phyloP scores from a whole-genome alignment of 2,888 invertebrate species.

The Nephrotoma flavescens region DNA sequence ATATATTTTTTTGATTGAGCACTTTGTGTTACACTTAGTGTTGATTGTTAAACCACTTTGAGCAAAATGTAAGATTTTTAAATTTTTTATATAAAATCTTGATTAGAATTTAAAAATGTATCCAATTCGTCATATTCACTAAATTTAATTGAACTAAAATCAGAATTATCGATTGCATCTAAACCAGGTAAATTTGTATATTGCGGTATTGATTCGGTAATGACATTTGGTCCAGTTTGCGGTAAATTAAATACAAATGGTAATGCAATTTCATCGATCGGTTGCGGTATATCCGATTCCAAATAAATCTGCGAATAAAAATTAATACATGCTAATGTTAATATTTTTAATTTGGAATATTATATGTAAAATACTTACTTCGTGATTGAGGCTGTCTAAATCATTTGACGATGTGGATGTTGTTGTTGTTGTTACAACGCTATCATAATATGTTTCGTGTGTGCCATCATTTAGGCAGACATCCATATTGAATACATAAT shows the following conservation, averaged over 20 bases:
- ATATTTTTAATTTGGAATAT: background rate
- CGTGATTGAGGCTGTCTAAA: background rate
- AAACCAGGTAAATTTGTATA: conserved; percentile 3
- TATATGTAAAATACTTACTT: background rate
- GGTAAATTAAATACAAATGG: conserved; percentile 4
- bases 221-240: conserved; percentile 4
- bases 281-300: background rate
- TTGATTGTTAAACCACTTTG: background rate
- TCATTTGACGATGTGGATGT: background rate
- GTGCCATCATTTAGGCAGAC: background rate
- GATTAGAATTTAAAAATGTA: conserved; percentile 4
- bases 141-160: conserved; percentile 5
- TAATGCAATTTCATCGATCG: conserved; percentile 5
- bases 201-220: conserved; percentile 4
- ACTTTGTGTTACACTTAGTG: background rate
- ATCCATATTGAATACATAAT: conserved; percentile 3
- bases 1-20: background rate
- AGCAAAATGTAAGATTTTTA: background rate
- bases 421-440: background rate
- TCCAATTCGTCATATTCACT: conserved; percentile 3
- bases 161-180: conserved; percentile 1
- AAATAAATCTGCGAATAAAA: background rate
- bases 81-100: conserved; percentile 2
- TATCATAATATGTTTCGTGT: background rate
- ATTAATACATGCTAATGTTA: background rate